These are phyloP conservation scores for Folsomia manolachei DNA, from an alignment of 2,888 invertebrate species.

Conservation along the genomic window DNA sequence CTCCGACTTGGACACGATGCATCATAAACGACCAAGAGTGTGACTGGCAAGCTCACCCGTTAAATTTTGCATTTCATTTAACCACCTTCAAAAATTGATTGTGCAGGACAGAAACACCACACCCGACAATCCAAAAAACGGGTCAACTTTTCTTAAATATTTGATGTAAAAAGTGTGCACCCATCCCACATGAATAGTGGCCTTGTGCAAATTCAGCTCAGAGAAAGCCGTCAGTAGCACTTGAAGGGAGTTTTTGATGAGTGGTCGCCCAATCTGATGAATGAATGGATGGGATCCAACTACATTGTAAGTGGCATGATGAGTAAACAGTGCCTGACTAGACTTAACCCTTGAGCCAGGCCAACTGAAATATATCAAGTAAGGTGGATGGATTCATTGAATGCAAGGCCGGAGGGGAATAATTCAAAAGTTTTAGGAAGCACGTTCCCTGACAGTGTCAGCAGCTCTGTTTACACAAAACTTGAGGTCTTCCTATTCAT, in stretches of 20 bases:
- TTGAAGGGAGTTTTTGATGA: not conserved
- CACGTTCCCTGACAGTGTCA: constrained; percentile 14
- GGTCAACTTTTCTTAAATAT: not conserved
- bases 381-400: too few species aligned
- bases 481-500: constrained; percentile 15
- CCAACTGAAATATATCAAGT: not conserved
- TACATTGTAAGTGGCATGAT: not conserved
- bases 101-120: not conserved
- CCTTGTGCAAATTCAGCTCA: too few species aligned
- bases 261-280: not conserved
- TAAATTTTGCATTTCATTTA: not conserved
- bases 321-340: not conserved
- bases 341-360: constrained; percentile 7
- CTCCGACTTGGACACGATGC: too few species aligned
- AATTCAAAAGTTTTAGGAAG: constrained; percentile 4
- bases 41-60: not conserved
- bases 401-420: too few species aligned
- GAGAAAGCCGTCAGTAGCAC: too few species aligned
- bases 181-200: too few species aligned
- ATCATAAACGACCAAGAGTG: too few species aligned
- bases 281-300: too few species aligned
- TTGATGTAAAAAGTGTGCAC: too few species aligned
- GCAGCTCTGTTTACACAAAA: constrained; percentile 20
- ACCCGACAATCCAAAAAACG: too few species aligned
- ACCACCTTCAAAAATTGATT: not conserved